A percentile compares a stretch with the other conserved stretches of the same genome.
phyloP scores from a whole-genome alignment of 2,797 vertebrate species.

The Thripadectes ignobilis region DNA sequence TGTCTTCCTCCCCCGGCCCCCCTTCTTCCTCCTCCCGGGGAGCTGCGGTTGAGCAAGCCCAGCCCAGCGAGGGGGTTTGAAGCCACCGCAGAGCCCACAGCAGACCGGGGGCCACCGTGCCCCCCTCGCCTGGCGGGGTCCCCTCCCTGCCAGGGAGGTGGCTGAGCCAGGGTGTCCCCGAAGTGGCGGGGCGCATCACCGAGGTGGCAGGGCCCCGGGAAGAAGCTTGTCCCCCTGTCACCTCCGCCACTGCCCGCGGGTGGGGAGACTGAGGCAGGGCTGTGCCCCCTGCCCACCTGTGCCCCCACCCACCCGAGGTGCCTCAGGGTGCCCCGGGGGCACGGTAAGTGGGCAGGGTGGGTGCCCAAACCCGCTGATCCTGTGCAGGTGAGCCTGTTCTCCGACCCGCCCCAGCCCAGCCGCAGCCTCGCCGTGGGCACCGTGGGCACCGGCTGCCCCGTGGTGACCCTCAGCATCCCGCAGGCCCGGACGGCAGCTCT shows the following conservation, averaged over 20 bases:
- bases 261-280: conserved; percentile 26
- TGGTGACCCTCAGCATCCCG: conserved; percentile 82
- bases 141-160: neutral
- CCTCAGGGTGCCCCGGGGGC: neutral
- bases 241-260: neutral
- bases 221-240: neutral
- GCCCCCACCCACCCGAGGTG: neutral
- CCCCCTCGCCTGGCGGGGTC: rapidly evolving
- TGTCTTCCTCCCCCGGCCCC: neutral
- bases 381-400: conserved; percentile 86
- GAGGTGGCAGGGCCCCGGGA: neutral
- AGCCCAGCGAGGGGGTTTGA: neutral
- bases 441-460: conserved; percentile 67
- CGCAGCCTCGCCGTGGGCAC: conserved; percentile 63
- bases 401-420: conserved; percentile 78
- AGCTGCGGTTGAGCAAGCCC: neutral
- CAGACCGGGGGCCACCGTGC: rapidly evolving
- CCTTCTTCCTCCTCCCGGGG: neutral
- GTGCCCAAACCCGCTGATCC: neutral
- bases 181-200: neutral
- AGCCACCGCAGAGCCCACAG: neutral
- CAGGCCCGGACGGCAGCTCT: conserved; percentile 73
- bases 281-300: neutral
- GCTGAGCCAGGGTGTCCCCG: neutral
- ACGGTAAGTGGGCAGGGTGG: neutral